Base-by-base conservation (phyloP, 2,888 invertebrate genomes). In the Morinoia aosen region DNA sequence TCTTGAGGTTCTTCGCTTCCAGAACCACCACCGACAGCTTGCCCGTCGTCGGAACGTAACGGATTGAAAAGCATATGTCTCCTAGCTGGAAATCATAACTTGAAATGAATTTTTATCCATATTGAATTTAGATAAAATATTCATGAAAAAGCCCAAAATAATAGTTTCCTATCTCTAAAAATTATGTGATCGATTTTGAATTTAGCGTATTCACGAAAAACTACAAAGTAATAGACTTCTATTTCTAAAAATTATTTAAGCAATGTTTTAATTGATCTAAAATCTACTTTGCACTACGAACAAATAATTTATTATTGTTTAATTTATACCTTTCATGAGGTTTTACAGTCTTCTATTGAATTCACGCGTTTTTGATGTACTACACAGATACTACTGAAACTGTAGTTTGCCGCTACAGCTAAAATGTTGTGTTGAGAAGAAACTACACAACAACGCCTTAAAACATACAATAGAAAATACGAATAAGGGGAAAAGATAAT, bases 1-100 rank as follows among this genome's bases (percentile, higher is more conserved):
- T 98, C 97, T 98, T 98, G 95, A 98, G 97, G 97, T 98, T 98
- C 97, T 98, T 98, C 96, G 98, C 98, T 97, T 98, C 98, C 91
- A 98, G 97, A 96, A 98, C 97, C 96, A 98, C 98, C 33, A 98
- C 98, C 0, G 98, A 98, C 96, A 98, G 97, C 97, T 98, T 98
- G 95, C 98, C 98, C 90, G 98, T 98, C 19, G 98, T 98, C 33
- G 98, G 98, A 14, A 98, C 98, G 97, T 98, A 98, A 95, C 98
- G 97, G 96, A 98, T 97, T 0, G 98, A 98, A 97, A 98, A 98
- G 97, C 98, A 98, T 96, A 98, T 98, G 97, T 98, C 98, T 91
- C 98, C 98, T 91, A 98, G 97, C 97, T 97, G 95, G 14, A 95
- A 95, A 58, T 40, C 25, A 76, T 19, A 57, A 10, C 8, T 48